Evolutionary conservation across 2,113 vertebrate species (phyloP).

Genomic region (Heloderma charlesbogerti): DNA sequence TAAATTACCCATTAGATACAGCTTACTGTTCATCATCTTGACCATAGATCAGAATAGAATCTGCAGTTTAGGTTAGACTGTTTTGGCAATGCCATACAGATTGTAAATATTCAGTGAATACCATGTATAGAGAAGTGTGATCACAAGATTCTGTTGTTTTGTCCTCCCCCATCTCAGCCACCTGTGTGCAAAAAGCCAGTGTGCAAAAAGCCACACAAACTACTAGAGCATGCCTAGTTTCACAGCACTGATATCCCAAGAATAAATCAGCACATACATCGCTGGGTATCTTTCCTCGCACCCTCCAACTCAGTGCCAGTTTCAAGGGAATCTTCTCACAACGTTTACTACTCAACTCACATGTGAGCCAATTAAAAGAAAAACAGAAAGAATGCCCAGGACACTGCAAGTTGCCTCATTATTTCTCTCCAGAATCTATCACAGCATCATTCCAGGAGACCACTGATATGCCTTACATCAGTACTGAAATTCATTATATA

Average conservation of each 20-base stretch:
- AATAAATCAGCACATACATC: background rate
- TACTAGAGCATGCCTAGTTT: background rate
- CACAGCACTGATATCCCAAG: background rate
- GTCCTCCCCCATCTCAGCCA: background rate
- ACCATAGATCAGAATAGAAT: background rate
- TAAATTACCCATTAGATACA: background rate
- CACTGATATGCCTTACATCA: background rate
- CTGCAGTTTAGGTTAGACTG: background rate
- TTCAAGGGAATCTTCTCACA: no score
- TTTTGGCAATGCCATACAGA: background rate
- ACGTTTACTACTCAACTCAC: no score
- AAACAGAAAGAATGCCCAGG: no score
- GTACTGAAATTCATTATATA: background rate
- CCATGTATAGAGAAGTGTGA: background rate
- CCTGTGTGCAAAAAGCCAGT: no score
- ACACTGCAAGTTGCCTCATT: background rate
- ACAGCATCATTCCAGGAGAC: background rate
- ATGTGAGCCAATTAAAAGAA: background rate
- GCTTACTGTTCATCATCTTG: background rate
- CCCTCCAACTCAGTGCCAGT: background rate
- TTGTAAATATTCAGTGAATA: background rate
- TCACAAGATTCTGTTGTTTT: background rate
- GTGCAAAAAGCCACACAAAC: background rate
- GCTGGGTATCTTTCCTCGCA: background rate
- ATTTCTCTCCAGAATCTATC: background rate